Evolutionary conservation across 1,140 invertebrate species (phyloP), one percentile per base, ranked within the genome.

Genomic region (Drosophila elegans): DNA sequence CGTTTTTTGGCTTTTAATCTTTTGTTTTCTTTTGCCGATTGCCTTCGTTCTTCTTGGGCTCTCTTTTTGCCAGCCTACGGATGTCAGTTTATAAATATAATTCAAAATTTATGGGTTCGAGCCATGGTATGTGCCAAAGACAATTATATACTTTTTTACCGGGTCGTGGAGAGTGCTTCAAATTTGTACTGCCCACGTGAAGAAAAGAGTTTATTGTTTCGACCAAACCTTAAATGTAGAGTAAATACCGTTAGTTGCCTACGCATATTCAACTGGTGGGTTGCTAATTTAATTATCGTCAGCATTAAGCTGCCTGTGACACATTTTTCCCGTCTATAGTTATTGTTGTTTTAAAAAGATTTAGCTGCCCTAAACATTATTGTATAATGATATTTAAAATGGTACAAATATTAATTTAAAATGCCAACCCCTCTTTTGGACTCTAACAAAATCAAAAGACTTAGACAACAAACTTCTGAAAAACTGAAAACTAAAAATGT

Each of bases 391-490:
- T 38, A 3, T 10, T 10, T 11, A 11, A 38, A 38, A 38, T 38
- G 36, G 36, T 1, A 2, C 29, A 32, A 32, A 10, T 38, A 36
- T 36, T 9, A 38, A 6, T 10, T 51, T 52, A 32, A 7, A 32
- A 32, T 32, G 29, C 5, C 4, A 32, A 5, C 5, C 29, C 29
- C 11, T 51, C 2, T 5, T 60, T 13, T 27, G 3, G 3, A 38
- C 6, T 32, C 3, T 9, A 11, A 3, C 6, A 36, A 32, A 78
- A 83, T 77, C 72, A 77, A 77, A 83, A 73, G 84, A 86, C 79
- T 83, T 75, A 76, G 48, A 55, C 54, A 67, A 79, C 75, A 52
- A 82, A 88, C 79, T 76, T 74, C 25, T 3, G 7, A 29, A 16
- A 27, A 27, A 0, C 13, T 25, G 9, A 27, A 10, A 25, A 29